Conservation (phyloP, 2,113 vertebrate species). For the Alaudala cheleensis region DNA sequence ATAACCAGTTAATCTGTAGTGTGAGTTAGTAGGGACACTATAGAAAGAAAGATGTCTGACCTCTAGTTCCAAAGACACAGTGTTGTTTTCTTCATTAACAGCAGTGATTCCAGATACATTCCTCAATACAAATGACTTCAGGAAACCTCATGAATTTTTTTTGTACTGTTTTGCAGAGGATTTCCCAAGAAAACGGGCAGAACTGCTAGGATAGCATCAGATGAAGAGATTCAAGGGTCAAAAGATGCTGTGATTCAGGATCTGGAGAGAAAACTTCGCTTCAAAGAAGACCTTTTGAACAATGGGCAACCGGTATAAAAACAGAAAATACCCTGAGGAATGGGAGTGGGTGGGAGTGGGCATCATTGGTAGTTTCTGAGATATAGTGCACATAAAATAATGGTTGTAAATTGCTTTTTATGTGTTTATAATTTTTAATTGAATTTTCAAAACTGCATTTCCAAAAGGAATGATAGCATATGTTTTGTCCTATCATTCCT, state of each 20-base stretch:
- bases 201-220: conserved; percentile 85
- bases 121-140: background rate
- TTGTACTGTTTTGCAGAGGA: conserved; percentile 74
- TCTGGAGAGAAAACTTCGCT: conserved; percentile 95
- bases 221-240: conserved; percentile 96
- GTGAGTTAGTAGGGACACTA: background rate
- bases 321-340: background rate
- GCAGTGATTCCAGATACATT: background rate
- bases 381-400: background rate
- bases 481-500: background rate
- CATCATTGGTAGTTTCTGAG: background rate
- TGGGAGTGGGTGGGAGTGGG: background rate
- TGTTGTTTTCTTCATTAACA: background rate
- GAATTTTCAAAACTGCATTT: background rate
- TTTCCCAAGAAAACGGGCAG: conserved; percentile 87
- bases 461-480: background rate
- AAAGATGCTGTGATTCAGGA: conserved; percentile 99
- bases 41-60: background rate
- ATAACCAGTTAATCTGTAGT: background rate
- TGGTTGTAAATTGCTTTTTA: background rate
- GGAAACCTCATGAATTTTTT: background rate
- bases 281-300: conserved; percentile 95
- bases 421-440: background rate
- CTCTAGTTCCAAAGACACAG: background rate
- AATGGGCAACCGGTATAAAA: conserved; percentile 87